Evolutionary conservation across 1,140 invertebrate species (phyloP).

Genomic region (Cydia fagiglandana): DNA sequence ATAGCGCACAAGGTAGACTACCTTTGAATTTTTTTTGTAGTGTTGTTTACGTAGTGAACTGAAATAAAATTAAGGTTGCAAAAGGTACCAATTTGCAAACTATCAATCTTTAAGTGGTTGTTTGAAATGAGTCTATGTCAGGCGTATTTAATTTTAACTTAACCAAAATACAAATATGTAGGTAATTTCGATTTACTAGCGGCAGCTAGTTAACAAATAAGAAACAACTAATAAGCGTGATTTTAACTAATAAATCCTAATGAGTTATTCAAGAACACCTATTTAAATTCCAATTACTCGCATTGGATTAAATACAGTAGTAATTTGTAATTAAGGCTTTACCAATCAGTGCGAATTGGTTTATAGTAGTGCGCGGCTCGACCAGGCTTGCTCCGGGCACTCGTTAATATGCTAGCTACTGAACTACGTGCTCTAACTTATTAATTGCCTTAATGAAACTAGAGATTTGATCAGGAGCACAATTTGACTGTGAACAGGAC

Average conservation of each 20-base stretch:
- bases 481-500: neutral
- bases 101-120: too few relatives aligned
- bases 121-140: too few relatives aligned
- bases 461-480: neutral
- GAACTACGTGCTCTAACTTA: conserved; percentile 4
- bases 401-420: neutral
- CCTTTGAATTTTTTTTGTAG: too few relatives aligned
- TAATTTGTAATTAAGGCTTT: conserved; percentile 32
- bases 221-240: neutral
- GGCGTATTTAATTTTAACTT: too few relatives aligned
- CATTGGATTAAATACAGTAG: conserved; percentile 28
- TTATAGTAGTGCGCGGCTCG: neutral
- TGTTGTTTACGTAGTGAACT: too few relatives aligned
- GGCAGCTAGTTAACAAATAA: neutral
- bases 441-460: neutral
- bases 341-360: conserved; percentile 26
- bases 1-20: neutral
- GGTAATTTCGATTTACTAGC: neutral
- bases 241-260: conserved; percentile 17
- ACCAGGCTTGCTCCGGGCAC: neutral
- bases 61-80: too few relatives aligned
- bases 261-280: conserved; percentile 15
- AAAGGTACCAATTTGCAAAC: too few relatives aligned
- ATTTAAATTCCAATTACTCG: conserved; percentile 31
- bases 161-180: too few relatives aligned